phyloP scores from a whole-genome alignment of 2,888 invertebrate genomes.

The Taphrorychus bicolor region DNA sequence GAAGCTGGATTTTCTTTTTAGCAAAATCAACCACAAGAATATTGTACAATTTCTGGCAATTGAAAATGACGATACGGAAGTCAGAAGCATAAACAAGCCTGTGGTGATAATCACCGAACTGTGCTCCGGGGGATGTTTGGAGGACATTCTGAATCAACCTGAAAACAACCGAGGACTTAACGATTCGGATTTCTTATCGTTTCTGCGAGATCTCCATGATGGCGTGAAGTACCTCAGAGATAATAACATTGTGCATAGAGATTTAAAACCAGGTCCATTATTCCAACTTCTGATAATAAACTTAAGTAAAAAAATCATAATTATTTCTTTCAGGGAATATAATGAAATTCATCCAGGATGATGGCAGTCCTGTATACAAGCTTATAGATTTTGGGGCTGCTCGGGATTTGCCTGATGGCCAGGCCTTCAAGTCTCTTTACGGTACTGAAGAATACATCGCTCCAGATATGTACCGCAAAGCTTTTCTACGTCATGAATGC shows the following conservation, averaged over 20 bases:
- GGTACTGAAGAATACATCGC: slow-evolving; percentile 97
- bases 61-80: slow-evolving; percentile 76
- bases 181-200: slow-evolving; percentile 88
- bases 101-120: slow-evolving; percentile 95
- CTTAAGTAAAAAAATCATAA: too few species aligned
- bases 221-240: slow-evolving; percentile 96
- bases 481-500: slow-evolving; percentile 87
- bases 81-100: slow-evolving; percentile 59
- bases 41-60: slow-evolving; percentile 66
- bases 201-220: slow-evolving; percentile 87
- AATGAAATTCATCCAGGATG: slow-evolving; percentile 93
- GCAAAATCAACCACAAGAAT: slow-evolving; percentile 13
- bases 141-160: slow-evolving; percentile 93
- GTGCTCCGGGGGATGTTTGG: slow-evolving; percentile 92
- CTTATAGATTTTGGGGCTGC: slow-evolving; percentile 97
- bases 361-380: slow-evolving; percentile 83
- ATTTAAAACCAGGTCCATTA: slow-evolving; percentile 93
- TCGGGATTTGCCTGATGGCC: slow-evolving; percentile 90
- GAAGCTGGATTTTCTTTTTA: too few species aligned
- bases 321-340: slow-evolving; percentile 78
- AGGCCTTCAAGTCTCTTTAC: slow-evolving; percentile 93
- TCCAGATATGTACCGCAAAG: slow-evolving; percentile 95
- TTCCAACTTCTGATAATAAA: too few species aligned
- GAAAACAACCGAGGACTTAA: slow-evolving; percentile 93
- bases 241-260: slow-evolving; percentile 91